Percentiles rank a stretch among this genome's conserved stretches.
Evolutionary conservation across 2,797 vertebrate genomes (phyloP).

Genomic region (Tarsius wallacei): DNA sequence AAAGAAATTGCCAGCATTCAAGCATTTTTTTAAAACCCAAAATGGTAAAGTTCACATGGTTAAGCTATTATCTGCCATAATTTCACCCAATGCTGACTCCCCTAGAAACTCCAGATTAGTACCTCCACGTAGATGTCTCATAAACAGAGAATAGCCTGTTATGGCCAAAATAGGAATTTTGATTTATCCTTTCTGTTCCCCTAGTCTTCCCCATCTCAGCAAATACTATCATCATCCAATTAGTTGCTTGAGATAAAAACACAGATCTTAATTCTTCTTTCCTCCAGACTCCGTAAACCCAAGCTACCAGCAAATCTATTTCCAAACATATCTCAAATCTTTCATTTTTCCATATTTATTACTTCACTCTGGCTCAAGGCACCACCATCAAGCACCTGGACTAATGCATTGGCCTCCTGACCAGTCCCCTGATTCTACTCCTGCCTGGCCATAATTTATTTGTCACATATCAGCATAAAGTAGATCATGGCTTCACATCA

Average conservation of each 20-base stretch:
- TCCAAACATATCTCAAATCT: not conserved
- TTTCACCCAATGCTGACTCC: slow-evolving; percentile 1
- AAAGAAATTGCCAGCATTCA: not conserved
- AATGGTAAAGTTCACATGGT: not conserved
- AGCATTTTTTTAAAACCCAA: not conserved
- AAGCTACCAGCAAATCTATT: not conserved
- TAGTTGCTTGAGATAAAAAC: not conserved
- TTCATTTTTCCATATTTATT: not conserved
- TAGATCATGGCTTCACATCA: not conserved
- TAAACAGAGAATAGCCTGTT: not conserved
- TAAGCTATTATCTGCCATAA: not conserved
- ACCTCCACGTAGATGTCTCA: not conserved
- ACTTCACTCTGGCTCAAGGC: not conserved
- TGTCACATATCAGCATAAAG: not conserved
- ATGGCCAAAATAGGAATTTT: not conserved
- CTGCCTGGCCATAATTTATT: not conserved
- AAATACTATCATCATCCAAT: not conserved
- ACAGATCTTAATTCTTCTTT: not conserved
- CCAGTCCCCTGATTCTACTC: not conserved
- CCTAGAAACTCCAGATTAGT: not conserved
- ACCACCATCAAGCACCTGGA: not conserved
- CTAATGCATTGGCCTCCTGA: not conserved
- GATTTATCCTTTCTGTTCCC: not conserved
- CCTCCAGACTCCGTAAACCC: not conserved
- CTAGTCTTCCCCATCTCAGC: not conserved